Conservation (phyloP, 2,113 vertebrate genomes). For the Aviceda subcristata region DNA sequence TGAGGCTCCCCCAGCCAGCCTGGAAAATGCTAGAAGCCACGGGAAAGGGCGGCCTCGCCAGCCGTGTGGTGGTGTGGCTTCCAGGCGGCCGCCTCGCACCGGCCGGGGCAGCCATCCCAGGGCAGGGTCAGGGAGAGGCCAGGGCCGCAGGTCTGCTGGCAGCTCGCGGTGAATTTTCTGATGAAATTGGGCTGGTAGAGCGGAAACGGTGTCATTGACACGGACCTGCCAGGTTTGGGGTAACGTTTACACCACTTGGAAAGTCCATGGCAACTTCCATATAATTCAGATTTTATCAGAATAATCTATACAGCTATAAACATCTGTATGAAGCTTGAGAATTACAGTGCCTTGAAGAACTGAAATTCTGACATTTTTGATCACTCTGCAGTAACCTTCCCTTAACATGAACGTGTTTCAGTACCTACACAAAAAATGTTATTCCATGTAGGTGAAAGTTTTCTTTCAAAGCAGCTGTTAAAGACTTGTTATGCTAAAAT, state of each 20-base stretch:
- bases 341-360: neutral
- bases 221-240: neutral
- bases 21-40: neutral
- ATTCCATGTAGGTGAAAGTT: neutral
- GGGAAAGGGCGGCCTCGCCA: neutral
- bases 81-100: neutral
- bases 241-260: rapidly evolving
- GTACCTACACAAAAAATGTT: neutral
- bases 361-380: neutral
- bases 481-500: neutral
- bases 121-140: neutral
- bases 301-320: neutral
- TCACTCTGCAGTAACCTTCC: neutral
- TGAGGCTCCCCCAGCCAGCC: neutral
- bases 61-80: neutral
- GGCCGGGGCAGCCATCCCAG: too few species aligned
- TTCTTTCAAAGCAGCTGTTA: neutral
- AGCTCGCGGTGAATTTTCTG: neutral
- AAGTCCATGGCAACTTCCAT: rapidly evolving
- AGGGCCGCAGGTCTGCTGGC: neutral
- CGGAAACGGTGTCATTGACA: rapidly evolving
- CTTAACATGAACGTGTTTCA: neutral
- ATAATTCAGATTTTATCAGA: neutral
- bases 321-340: neutral
- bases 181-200: neutral